phyloP scores from a whole-genome alignment of 2,888 invertebrate genomes.

The Hyppa rectilinea region DNA sequence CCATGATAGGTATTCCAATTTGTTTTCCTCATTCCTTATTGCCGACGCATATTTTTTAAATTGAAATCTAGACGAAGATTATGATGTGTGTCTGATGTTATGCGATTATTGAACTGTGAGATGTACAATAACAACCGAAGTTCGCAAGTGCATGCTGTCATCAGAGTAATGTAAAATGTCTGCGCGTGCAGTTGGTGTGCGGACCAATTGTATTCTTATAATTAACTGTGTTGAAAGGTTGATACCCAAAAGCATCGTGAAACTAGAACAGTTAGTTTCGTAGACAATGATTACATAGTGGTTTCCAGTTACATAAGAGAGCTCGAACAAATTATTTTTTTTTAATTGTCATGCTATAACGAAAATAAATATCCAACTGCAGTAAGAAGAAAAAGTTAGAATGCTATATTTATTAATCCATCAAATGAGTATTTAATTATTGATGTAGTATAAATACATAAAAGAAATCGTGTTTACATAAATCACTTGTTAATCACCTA shows the following conservation, averaged over 20 bases:
- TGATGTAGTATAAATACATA: conserved; percentile 19
- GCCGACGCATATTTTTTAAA: conserved; percentile 13
- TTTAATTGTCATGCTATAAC: conserved; percentile 9
- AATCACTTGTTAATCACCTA: conserved; percentile 24
- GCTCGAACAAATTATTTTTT: conserved; percentile 44
- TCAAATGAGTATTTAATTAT: conserved; percentile 9
- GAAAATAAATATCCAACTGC: conserved; percentile 12
- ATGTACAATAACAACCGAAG: conserved; percentile 42
- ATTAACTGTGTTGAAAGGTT: conserved; percentile 64
- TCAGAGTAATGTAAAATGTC: conserved; percentile 45
- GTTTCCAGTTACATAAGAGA: conserved; percentile 62
- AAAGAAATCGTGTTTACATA: conserved; percentile 57
- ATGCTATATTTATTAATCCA: not conserved
- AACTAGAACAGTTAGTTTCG: conserved; percentile 66
- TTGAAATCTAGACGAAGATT: conserved; percentile 30
- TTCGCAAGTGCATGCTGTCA: conserved; percentile 53
- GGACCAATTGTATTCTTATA: conserved; percentile 57
- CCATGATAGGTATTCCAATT: conserved; percentile 8
- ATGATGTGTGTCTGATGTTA: conserved; percentile 45
- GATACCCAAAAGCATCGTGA: conserved; percentile 58
- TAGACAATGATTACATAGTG: conserved; percentile 66
- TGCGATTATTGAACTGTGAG: conserved; percentile 65
- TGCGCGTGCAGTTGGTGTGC: conserved; percentile 36
- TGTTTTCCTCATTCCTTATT: conserved; percentile 36
- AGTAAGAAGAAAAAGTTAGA: conserved; percentile 10